phyloP scores from a whole-genome alignment of 2,797 vertebrate species.

The Ctenopoma multispine region DNA sequence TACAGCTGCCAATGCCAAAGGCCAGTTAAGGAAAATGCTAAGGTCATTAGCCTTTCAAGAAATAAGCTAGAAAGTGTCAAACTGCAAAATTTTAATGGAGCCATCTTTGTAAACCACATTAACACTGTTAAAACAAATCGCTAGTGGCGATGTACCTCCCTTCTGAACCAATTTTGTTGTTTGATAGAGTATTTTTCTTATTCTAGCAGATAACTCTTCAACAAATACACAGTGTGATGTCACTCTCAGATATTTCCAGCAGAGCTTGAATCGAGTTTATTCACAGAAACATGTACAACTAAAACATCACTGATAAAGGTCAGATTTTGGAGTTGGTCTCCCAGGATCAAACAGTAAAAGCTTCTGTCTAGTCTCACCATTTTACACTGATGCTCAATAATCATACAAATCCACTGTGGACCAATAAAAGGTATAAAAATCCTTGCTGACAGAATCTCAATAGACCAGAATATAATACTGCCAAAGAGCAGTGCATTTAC shows the following conservation, averaged over 20 bases:
- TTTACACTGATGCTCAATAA: slow-evolving; percentile 46
- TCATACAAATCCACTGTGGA: slow-evolving; percentile 29
- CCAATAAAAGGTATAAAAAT: slow-evolving; percentile 28
- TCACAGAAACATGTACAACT: slow-evolving; percentile 39
- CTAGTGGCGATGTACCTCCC: slow-evolving; percentile 36
- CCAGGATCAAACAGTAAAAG: slow-evolving; percentile 43
- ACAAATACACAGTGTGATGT: slow-evolving; percentile 9
- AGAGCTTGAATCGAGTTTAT: slow-evolving; percentile 42
- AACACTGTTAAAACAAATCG: slow-evolving; percentile 69
- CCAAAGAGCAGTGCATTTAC: slow-evolving; percentile 47
- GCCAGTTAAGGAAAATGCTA: slow-evolving; percentile 65
- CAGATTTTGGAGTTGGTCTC: slow-evolving; percentile 32
- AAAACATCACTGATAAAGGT: slow-evolving; percentile 44
- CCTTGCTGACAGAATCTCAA: slow-evolving; percentile 9
- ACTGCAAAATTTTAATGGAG: slow-evolving; percentile 64
- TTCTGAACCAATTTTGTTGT: slow-evolving; percentile 36
- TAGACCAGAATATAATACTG: slow-evolving; percentile 15
- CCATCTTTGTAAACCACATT: slow-evolving; percentile 61
- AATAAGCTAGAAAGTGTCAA: slow-evolving; percentile 59
- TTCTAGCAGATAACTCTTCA: slow-evolving; percentile 37
- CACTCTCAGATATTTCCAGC: slow-evolving; percentile 33
- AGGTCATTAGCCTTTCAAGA: slow-evolving; percentile 70
- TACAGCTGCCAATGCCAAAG: slow-evolving; percentile 66
- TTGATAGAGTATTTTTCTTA: slow-evolving; percentile 39
- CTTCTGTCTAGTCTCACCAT: slow-evolving; percentile 27